Evolutionary conservation across 2,113 vertebrate species (phyloP).

Genomic region (Hymenochirus boettgeri): DNA sequence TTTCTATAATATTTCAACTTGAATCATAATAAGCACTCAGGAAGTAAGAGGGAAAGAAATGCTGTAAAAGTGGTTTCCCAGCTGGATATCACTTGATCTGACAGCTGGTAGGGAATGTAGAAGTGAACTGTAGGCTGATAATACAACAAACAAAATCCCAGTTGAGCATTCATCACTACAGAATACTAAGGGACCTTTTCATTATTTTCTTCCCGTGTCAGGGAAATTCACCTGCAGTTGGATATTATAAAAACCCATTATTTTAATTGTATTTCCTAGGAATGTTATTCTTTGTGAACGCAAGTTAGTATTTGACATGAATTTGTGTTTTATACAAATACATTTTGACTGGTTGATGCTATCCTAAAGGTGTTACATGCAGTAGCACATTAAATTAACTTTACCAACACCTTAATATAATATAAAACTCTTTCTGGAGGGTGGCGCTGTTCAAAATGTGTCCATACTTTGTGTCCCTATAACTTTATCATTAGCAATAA

Average conservation of each 20-base stretch:
- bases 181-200: conserved; percentile 24
- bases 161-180: conserved; percentile 29
- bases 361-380: too few species aligned
- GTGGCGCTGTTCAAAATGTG: too few species aligned
- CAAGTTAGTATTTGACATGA: background rate
- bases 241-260: conserved; percentile 8
- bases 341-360: too few species aligned
- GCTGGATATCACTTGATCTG: conserved; percentile 44
- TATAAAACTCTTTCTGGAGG: too few species aligned
- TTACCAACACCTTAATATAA: too few species aligned
- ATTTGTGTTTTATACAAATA: background rate
- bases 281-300: background rate
- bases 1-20: conserved; percentile 56
- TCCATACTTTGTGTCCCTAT: too few species aligned
- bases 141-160: conserved; percentile 28
- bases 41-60: conserved; percentile 38
- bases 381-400: too few species aligned
- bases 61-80: conserved; percentile 46
- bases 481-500: too few species aligned
- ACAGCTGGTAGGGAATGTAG: conserved; percentile 39
- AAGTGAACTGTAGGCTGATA: conserved; percentile 17
- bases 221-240: background rate
- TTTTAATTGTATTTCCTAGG: background rate
- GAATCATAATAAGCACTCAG: conserved; percentile 49
- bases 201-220: conserved; percentile 14